Conservation (phyloP, 2,888 invertebrate species). For the Scrobipalpa atriplicella region DNA sequence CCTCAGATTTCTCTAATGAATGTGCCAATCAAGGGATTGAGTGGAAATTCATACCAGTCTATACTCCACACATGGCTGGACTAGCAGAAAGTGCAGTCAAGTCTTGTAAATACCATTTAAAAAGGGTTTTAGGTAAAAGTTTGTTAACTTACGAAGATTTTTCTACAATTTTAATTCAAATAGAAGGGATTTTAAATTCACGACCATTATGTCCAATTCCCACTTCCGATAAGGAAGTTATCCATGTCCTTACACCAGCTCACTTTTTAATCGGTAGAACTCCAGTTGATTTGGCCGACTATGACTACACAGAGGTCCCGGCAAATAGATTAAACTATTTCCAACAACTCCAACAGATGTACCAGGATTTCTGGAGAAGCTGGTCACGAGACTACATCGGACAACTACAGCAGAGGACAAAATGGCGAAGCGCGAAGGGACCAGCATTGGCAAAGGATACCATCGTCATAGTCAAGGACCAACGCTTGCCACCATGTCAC, state of each 20-base stretch:
- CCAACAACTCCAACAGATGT: slow-evolving; percentile 29
- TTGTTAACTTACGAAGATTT: slow-evolving; percentile 29
- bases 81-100: slow-evolving; percentile 25
- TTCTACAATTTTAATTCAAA: slow-evolving; percentile 24
- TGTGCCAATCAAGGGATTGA: slow-evolving; percentile 8
- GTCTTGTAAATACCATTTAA: slow-evolving; percentile 27
- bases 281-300: slow-evolving; percentile 25
- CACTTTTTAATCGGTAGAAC: slow-evolving; percentile 29
- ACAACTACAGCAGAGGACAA: slow-evolving; percentile 4
- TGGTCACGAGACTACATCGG: slow-evolving; percentile 28
- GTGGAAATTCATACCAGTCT: slow-evolving; percentile 20
- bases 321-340: slow-evolving; percentile 19
- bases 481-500: slow-evolving; percentile 41
- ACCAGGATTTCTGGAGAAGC: slow-evolving; percentile 27
- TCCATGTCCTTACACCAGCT: slow-evolving; percentile 25
- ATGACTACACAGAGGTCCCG: slow-evolving; percentile 26
- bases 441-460: neutral
- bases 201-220: slow-evolving; percentile 20
- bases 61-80: slow-evolving; percentile 21
- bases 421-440: slow-evolving; percentile 7
- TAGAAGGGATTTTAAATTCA: slow-evolving; percentile 28
- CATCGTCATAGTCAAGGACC: slow-evolving; percentile 9
- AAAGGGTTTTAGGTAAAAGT: slow-evolving; percentile 22
- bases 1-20: neutral
- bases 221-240: slow-evolving; percentile 17